Evolutionary conservation across 2,888 invertebrate genomes (phyloP).

Genomic region (Mesochorus sp.): DNA sequence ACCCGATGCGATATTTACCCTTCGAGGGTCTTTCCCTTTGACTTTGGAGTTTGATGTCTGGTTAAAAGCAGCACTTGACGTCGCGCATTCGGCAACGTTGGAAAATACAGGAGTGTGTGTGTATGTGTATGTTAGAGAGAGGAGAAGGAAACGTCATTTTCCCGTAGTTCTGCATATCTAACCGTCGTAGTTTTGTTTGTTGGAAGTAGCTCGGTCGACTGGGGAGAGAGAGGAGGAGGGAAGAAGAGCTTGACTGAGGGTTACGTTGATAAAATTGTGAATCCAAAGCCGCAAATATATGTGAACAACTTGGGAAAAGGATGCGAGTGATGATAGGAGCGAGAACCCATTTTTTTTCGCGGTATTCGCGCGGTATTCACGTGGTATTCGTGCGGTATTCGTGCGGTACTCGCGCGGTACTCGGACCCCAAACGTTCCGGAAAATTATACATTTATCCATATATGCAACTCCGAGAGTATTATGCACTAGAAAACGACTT

Average conservation of each 20-base stretch:
- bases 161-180: conserved; percentile 46
- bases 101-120: neutral
- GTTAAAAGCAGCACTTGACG: too few species aligned
- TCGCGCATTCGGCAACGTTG: neutral
- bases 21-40: too few species aligned
- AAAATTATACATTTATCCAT: conserved; percentile 51
- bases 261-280: neutral
- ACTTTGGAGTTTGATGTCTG: too few species aligned
- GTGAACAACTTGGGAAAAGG: neutral
- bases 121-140: neutral
- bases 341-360: conserved; percentile 43
- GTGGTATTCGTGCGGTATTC: too few species aligned
- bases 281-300: neutral
- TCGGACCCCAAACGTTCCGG: conserved; percentile 23
- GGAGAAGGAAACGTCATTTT: conserved; percentile 35
- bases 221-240: too few species aligned
- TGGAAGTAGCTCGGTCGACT: too few species aligned
- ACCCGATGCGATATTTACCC: too few species aligned
- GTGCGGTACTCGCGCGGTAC: too few species aligned
- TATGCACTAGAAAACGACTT: conserved; percentile 11
- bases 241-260: too few species aligned
- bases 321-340: conserved; percentile 18
- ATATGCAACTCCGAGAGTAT: conserved; percentile 13
- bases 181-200: neutral
- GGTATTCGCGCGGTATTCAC: too few species aligned